Percentiles rank a stretch among this genome's conserved stretches.
Evolutionary conservation across 2,888 invertebrate genomes (phyloP).

Genomic region (Epinotia brunnichana): DNA sequence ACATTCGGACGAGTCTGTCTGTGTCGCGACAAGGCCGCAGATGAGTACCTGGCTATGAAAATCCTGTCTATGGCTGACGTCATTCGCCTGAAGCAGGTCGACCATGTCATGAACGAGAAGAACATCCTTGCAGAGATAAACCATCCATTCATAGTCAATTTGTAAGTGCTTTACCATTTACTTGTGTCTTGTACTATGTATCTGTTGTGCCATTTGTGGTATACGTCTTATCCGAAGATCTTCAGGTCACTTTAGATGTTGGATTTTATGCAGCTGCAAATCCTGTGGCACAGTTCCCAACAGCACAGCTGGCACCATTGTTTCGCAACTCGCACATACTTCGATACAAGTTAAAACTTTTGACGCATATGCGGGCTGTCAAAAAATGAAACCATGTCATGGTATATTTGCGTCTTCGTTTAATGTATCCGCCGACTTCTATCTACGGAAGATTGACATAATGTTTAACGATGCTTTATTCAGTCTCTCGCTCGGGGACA

Average conservation of each 20-base stretch:
- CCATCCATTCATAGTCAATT: constrained; percentile 97
- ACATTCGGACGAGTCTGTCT: constrained; percentile 98
- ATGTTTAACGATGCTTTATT: not conserved
- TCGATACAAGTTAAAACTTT: constrained; percentile 22
- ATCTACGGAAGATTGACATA: constrained; percentile 19
- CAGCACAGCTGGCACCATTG: constrained; percentile 22
- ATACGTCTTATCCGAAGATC: too few relatives aligned
- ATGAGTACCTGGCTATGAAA: constrained; percentile 96
- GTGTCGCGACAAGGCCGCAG: constrained; percentile 91
- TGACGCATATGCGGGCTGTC: constrained; percentile 23
- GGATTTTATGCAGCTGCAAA: constrained; percentile 25
- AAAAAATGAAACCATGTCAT: constrained; percentile 39
- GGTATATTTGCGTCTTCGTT: constrained; percentile 22
- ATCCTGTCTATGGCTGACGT: constrained; percentile 96
- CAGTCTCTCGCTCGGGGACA: not conserved
- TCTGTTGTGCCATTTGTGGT: too few relatives aligned
- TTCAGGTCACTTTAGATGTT: too few relatives aligned
- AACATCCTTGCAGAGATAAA: constrained; percentile 94
- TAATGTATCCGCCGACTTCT: constrained; percentile 21
- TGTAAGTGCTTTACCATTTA: constrained; percentile 60
- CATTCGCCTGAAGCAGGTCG: constrained; percentile 96
- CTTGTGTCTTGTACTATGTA: not conserved
- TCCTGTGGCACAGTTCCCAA: constrained; percentile 19
- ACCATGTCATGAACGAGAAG: constrained; percentile 99
- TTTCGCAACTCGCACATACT: constrained; percentile 10